Evolutionary conservation across 1,140 invertebrate genomes (phyloP).

Genomic region (Dendrolimus punctatus): DNA sequence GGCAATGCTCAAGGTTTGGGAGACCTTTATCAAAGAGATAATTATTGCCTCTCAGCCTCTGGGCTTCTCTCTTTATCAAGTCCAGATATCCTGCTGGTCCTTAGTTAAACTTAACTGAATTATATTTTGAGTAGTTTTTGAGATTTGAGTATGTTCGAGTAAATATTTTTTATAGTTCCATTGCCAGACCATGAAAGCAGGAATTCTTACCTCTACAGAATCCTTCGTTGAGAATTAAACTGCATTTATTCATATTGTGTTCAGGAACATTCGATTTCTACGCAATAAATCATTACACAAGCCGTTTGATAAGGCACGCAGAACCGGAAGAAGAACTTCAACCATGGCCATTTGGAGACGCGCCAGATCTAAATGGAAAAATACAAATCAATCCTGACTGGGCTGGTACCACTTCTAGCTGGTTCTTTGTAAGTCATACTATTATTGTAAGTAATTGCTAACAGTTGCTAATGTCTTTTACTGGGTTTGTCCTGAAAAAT

Average conservation of each 20-base stretch:
- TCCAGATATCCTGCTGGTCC: no score
- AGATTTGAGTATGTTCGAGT: no score
- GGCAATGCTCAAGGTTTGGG: no score
- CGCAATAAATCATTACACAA: conserved; percentile 29
- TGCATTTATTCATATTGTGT: background rate
- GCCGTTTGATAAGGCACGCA: conserved; percentile 16
- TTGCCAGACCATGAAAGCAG: no score
- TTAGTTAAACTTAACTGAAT: no score
- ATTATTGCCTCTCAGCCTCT: no score
- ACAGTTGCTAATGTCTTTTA: background rate
- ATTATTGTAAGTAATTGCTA: background rate
- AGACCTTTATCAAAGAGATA: no score
- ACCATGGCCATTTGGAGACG: conserved; percentile 10
- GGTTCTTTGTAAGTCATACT: conserved; percentile 15
- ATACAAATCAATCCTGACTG: conserved; percentile 8
- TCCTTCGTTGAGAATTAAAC: no score
- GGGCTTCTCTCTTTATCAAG: no score
- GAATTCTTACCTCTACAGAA: no score
- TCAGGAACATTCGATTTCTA: conserved; percentile 33
- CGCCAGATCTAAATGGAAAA: conserved; percentile 13
- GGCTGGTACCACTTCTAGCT: background rate
- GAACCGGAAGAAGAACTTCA: conserved; percentile 10
- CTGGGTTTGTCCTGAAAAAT: background rate
- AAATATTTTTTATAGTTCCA: no score
- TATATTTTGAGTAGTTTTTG: no score